A percentile compares a stretch with the other conserved stretches of the same genome.
phyloP scores from a whole-genome alignment of 2,113 vertebrate species.

The Microtus montanus region DNA sequence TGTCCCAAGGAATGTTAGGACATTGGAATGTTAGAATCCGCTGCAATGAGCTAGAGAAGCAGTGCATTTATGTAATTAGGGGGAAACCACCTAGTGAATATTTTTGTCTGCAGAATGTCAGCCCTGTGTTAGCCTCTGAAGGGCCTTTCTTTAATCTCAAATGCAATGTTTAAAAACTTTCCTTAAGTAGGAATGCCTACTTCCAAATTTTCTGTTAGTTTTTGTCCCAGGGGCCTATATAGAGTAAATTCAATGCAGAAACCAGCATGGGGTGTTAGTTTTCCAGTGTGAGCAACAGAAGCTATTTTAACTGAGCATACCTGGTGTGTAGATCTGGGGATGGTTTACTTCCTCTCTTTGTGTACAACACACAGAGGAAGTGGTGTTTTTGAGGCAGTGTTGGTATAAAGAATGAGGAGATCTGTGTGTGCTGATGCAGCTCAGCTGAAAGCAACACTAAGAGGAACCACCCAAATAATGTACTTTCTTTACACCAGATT shows the following conservation, averaged over 20 bases:
- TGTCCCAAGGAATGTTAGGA: conserved; percentile 15
- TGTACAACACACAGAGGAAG: background rate
- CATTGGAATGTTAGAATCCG: background rate
- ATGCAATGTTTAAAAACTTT: background rate
- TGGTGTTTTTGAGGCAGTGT: background rate
- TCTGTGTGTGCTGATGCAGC: background rate
- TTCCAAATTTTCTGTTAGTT: background rate
- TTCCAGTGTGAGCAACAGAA: background rate
- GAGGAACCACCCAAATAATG: fast-evolving
- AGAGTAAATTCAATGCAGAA: background rate
- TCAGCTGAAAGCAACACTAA: background rate
- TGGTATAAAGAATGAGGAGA: background rate
- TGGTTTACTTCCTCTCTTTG: background rate
- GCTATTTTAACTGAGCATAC: background rate
- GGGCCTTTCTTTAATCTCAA: background rate
- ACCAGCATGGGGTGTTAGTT: background rate
- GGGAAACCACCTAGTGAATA: background rate
- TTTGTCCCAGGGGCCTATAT: background rate
- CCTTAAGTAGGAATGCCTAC: background rate
- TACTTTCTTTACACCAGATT: conserved; percentile 9
- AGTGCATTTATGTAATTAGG: background rate
- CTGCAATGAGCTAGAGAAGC: background rate
- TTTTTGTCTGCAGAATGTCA: background rate
- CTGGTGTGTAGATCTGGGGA: background rate
- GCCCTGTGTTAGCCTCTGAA: background rate